A percentile compares a stretch with the other conserved stretches of the same genome.
phyloP scores from a whole-genome alignment of 2,888 invertebrate species.

The Eristalis intricaria region DNA sequence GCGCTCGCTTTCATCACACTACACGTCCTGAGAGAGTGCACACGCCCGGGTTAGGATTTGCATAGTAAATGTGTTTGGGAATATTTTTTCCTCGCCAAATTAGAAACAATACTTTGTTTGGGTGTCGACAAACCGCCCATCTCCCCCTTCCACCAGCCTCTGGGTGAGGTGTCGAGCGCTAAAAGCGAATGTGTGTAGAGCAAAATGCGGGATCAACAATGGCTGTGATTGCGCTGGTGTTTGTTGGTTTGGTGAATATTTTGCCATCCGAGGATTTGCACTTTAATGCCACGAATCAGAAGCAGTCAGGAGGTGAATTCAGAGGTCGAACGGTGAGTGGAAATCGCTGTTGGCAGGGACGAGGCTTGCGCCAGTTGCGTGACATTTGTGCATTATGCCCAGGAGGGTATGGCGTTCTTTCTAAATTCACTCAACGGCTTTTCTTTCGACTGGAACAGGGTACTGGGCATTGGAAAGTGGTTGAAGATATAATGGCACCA shows the following conservation, averaged over 20 bases:
- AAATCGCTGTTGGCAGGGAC: background rate
- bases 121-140: background rate
- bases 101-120: conserved; percentile 10
- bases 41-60: conserved; percentile 24
- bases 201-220: background rate
- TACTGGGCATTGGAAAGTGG: too few relatives aligned
- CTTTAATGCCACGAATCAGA: background rate
- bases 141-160: background rate
- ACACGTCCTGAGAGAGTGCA: background rate
- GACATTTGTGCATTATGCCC: background rate
- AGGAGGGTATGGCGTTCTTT: too few relatives aligned
- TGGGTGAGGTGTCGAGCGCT: too few relatives aligned
- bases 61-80: conserved; percentile 46
- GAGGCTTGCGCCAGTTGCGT: background rate
- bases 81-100: conserved; percentile 33
- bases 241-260: background rate
- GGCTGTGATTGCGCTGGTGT: background rate
- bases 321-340: background rate
- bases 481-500: too few relatives aligned
- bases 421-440: background rate
- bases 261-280: background rate
- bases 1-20: conserved; percentile 10
- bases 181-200: background rate
- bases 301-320: background rate
- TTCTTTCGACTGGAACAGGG: too few relatives aligned